A percentile compares a stretch with the other conserved stretches of the same genome.
phyloP scores from a whole-genome alignment of 2,113 vertebrate species.

The Toxotes jaculatrix region DNA sequence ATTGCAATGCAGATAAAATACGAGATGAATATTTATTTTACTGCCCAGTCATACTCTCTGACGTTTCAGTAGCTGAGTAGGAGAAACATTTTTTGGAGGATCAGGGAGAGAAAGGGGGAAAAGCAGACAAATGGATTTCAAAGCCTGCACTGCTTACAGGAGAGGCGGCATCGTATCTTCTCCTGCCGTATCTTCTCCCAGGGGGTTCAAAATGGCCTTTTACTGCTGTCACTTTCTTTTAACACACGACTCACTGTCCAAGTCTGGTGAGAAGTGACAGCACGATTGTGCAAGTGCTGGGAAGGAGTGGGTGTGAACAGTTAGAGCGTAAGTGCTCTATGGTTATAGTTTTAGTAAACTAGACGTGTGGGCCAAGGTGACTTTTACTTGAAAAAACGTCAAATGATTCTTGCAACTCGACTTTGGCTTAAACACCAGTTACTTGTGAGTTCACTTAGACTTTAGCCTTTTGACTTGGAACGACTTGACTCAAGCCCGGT shows the following conservation, averaged over 20 bases:
- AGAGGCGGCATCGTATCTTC: constrained; percentile 18
- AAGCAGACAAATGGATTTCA: constrained; percentile 25
- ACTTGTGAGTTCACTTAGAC: too few species aligned
- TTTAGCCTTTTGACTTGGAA: too few species aligned
- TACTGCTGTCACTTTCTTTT: constrained; percentile 54
- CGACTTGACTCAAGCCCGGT: too few species aligned
- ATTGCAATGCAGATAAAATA: constrained; percentile 20
- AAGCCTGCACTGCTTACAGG: constrained; percentile 20
- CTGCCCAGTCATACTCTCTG: background rate
- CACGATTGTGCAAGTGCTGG: background rate
- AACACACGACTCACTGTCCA: constrained; percentile 26
- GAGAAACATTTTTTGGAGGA: constrained; percentile 6
- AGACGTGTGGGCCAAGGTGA: too few species aligned
- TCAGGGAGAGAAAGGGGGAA: background rate
- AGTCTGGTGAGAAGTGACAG: constrained; percentile 44
- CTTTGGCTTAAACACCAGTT: too few species aligned
- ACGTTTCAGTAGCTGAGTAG: background rate
- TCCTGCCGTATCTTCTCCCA: constrained; percentile 33
- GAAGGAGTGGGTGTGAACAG: constrained; percentile 38
- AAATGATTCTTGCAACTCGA: too few species aligned
- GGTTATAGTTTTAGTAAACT: background rate
- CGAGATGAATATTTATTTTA: background rate
- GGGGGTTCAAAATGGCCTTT: constrained; percentile 62
- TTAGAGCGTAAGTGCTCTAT: background rate
- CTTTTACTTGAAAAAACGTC: too few species aligned